These are phyloP conservation scores for Alloplasta piceator DNA, from an alignment of 2,888 invertebrate genomes.

Conservation along the genomic window DNA sequence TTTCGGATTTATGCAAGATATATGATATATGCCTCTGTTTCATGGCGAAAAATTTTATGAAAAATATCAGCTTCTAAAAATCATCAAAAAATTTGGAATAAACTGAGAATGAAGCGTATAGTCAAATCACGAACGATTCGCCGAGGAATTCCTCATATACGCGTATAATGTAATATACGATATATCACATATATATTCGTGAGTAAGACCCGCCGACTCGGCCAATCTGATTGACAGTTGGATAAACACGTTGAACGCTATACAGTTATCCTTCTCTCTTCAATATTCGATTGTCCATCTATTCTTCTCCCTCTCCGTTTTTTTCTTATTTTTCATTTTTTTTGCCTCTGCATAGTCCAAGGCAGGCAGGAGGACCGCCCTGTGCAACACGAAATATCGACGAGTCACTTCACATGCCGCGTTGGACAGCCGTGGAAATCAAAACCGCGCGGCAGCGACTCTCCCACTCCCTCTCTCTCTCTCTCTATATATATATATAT, in stretches of 20 bases:
- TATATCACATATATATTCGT: slow-evolving; percentile 15
- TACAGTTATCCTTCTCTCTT: slow-evolving; percentile 31
- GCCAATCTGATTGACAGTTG: slow-evolving; percentile 78
- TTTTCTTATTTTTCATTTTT: background rate
- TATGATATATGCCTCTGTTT: too few relatives aligned
- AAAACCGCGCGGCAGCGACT: slow-evolving; percentile 30
- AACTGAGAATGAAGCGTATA: too few relatives aligned
- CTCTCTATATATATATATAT: too few relatives aligned
- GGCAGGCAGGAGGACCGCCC: slow-evolving; percentile 18
- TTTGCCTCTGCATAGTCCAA: background rate
- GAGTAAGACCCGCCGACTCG: slow-evolving; percentile 61
- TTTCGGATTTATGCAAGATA: too few relatives aligned
- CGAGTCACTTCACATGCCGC: slow-evolving; percentile 60
- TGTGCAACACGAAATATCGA: slow-evolving; percentile 58
- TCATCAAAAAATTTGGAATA: too few relatives aligned
- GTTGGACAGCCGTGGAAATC: slow-evolving; percentile 55
- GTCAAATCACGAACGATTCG: background rate
- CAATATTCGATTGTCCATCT: slow-evolving; percentile 2
- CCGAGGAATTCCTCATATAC: background rate
- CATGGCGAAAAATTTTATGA: too few relatives aligned
- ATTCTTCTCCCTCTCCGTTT: background rate
- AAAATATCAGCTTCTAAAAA: too few relatives aligned
- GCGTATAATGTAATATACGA: background rate
- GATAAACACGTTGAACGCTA: slow-evolving; percentile 77
- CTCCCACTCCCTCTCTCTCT: too few relatives aligned